Evolutionary conservation across 2,113 vertebrate genomes (phyloP).

Genomic region (Excalfactoria chinensis): DNA sequence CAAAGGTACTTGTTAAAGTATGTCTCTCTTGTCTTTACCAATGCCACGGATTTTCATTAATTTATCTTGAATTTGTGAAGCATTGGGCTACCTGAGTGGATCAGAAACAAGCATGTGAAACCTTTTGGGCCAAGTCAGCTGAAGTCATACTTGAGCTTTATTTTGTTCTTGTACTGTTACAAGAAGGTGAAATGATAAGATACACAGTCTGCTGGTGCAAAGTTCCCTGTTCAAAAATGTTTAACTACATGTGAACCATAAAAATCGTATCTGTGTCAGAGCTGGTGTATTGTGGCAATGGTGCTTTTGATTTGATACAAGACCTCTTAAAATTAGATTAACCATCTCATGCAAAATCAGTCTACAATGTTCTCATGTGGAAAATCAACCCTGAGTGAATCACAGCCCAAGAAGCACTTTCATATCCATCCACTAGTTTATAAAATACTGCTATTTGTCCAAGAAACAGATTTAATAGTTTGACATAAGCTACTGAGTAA

Average conservation of each 20-base stretch:
- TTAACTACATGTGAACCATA: background rate
- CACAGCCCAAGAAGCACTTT: background rate
- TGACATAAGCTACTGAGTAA: background rate
- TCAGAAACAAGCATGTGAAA: background rate
- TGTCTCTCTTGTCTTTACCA: background rate
- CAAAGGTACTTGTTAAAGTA: background rate
- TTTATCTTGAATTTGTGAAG: background rate
- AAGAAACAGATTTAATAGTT: background rate
- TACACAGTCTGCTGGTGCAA: background rate
- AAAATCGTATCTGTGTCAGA: background rate
- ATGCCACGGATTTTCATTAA: background rate
- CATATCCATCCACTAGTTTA: background rate
- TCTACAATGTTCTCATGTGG: background rate
- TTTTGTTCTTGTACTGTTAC: background rate
- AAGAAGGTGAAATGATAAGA: background rate
- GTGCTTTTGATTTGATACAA: background rate
- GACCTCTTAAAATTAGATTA: background rate
- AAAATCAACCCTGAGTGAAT: background rate
- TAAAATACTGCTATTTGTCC: background rate
- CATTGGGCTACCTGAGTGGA: background rate
- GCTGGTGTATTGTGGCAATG: background rate
- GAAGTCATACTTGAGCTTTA: background rate
- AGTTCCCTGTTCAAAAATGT: background rate
- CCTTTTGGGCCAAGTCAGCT: background rate
- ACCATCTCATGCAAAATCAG: background rate